Conservation (phyloP, 2,888 invertebrate species). For the Odontomyia ornata region DNA sequence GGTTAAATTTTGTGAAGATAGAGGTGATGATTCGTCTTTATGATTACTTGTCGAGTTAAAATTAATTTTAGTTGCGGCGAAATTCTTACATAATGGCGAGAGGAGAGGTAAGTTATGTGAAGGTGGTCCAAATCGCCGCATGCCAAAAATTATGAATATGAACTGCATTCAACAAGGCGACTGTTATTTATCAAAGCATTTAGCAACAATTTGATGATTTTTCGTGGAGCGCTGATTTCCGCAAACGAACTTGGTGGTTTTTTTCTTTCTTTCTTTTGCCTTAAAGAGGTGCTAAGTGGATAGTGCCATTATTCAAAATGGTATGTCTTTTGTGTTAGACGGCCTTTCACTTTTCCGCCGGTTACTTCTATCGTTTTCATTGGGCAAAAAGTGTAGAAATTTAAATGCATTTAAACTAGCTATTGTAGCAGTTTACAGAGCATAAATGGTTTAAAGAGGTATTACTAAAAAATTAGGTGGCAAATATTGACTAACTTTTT, state of each 20-base stretch:
- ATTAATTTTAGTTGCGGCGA: no score
- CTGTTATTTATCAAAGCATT: not conserved
- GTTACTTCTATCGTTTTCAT: not conserved
- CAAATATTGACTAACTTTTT: not conserved
- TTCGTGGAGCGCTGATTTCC: not conserved
- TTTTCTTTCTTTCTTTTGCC: not conserved
- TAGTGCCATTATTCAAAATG: constrained; percentile 12
- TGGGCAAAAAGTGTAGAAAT: not conserved
- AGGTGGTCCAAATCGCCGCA: not conserved
- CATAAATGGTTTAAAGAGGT: not conserved
- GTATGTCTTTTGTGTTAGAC: not conserved
- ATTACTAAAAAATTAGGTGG: not conserved
- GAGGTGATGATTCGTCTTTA: no score
- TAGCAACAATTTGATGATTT: not conserved
- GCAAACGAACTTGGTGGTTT: not conserved
- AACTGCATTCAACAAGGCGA: not conserved
- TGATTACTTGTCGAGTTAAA: no score
- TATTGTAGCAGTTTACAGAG: not conserved
- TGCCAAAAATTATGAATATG: constrained; percentile 14
- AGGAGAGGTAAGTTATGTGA: no score
- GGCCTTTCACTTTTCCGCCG: constrained; percentile 1
- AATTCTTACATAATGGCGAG: no score
- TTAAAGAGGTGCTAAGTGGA: not conserved
- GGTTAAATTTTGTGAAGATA: constrained; percentile 11
- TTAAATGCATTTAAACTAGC: not conserved